Evolutionary conservation across 2,113 vertebrate genomes (phyloP).

Genomic region (Bos indicus): DNA sequence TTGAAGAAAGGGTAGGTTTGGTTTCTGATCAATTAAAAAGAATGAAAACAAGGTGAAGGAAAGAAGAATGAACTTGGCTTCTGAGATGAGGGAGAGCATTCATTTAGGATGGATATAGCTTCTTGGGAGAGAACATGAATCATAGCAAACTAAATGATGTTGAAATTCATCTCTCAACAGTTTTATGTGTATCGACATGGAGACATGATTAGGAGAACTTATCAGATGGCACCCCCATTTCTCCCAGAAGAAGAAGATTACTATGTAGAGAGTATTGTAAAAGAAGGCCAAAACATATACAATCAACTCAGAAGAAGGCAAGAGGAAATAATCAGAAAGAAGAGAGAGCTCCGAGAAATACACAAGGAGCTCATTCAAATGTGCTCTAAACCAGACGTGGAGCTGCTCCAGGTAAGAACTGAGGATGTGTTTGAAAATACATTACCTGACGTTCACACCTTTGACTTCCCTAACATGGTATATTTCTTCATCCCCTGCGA

Average conservation of each 20-base stretch:
- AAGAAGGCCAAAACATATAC: neutral
- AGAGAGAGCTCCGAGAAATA: neutral
- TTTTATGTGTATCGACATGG: fast-evolving
- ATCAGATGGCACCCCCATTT: neutral
- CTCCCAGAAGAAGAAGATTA: neutral
- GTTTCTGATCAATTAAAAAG: neutral
- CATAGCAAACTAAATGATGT: too few species aligned
- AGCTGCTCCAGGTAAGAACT: neutral
- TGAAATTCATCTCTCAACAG: neutral
- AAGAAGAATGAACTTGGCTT: neutral
- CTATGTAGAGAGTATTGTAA: neutral
- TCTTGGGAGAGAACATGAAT: neutral
- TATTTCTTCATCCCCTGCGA: neutral
- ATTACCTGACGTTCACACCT: neutral
- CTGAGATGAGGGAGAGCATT: neutral
- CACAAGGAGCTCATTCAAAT: neutral
- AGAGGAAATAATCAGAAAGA: neutral
- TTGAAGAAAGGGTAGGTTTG: neutral
- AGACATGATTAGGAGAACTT: neutral
- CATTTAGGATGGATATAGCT: neutral
- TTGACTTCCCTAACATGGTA: neutral
- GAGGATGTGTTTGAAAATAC: neutral
- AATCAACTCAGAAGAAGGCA: neutral
- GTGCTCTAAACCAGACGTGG: neutral
- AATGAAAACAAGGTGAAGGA: neutral